phyloP scores from a whole-genome alignment of 2,797 vertebrate species.

The Phaenicophaeus curvirostris region DNA sequence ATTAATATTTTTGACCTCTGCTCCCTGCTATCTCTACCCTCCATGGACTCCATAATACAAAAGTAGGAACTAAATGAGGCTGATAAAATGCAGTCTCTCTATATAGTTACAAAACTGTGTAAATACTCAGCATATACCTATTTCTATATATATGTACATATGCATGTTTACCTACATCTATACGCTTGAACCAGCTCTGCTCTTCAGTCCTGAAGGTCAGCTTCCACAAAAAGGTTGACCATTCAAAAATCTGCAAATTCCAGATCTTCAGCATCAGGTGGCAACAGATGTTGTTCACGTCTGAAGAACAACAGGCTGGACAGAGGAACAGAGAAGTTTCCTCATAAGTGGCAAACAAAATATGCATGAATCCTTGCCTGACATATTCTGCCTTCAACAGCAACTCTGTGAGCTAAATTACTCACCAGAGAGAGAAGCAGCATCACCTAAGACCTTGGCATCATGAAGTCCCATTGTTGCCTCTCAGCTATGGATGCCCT shows the following conservation, averaged over 20 bases:
- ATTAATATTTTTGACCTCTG: constrained; percentile 50
- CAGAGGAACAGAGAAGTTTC: not conserved
- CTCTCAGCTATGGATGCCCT: not conserved
- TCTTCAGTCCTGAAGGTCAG: not conserved
- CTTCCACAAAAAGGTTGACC: not conserved
- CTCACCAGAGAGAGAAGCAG: not conserved
- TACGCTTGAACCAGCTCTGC: not conserved
- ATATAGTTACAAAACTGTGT: not conserved
- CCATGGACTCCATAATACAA: not conserved
- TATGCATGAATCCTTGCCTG: not conserved
- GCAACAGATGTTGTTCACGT: not conserved
- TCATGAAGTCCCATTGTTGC: not conserved
- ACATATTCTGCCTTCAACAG: not conserved
- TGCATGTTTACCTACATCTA: not conserved
- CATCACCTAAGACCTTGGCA: not conserved
- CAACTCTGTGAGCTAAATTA: not conserved
- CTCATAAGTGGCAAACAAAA: not conserved
- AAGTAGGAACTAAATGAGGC: not conserved
- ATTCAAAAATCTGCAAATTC: not conserved
- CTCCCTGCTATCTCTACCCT: not conserved
- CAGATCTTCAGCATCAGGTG: not conserved
- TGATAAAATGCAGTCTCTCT: not conserved
- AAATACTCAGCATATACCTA: not conserved
- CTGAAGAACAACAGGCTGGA: not conserved
- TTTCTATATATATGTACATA: not conserved